Conservation (phyloP, 2,797 vertebrate species). For the Lithobates pipiens region DNA sequence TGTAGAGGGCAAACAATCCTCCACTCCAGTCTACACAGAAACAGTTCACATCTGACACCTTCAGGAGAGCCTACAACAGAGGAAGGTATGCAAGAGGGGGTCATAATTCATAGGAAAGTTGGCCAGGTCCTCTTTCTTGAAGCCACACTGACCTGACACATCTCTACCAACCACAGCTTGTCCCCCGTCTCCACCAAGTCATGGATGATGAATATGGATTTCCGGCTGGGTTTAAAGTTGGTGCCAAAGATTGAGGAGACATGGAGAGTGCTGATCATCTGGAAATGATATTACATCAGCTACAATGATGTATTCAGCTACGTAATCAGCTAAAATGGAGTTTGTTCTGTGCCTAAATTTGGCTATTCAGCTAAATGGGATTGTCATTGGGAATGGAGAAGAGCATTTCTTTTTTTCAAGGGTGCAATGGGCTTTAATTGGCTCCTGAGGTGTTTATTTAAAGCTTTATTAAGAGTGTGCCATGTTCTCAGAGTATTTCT, state of each 20-base stretch:
- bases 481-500: too few species aligned
- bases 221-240: not conserved
- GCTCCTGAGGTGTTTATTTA: too few species aligned
- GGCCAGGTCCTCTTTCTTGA: not conserved
- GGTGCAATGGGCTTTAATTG: too few species aligned
- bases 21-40: not conserved
- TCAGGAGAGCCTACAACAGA: not conserved
- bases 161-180: not conserved
- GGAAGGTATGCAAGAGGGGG: not conserved
- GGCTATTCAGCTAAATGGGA: too few species aligned
- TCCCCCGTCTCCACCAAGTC: not conserved
- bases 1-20: not conserved
- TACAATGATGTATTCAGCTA: too few species aligned
- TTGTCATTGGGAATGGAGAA: too few species aligned
- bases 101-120: not conserved
- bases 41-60: slow-evolving; percentile 10
- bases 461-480: too few species aligned
- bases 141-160: not conserved
- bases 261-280: slow-evolving; percentile 63
- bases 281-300: not conserved
- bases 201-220: slow-evolving; percentile 10
- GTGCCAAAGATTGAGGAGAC: slow-evolving; percentile 41
- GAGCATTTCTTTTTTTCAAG: too few species aligned
- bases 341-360: too few species aligned
- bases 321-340: too few species aligned